Percentiles rank a stretch among this genome's conserved stretches.
These are phyloP conservation scores for Anthophora plumipes DNA, from an alignment of 2,888 invertebrate genomes.

Conservation along the genomic window DNA sequence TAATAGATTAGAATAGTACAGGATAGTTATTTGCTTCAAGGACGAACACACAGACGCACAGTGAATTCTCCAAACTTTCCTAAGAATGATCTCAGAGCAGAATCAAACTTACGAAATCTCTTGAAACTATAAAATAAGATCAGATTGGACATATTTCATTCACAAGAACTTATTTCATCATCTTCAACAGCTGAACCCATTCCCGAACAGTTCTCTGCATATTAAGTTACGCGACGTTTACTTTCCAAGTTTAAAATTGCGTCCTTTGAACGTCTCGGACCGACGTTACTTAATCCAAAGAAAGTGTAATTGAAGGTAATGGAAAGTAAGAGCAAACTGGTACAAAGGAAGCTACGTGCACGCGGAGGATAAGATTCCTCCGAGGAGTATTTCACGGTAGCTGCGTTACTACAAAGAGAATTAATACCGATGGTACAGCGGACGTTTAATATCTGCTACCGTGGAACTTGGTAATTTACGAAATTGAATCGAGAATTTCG, in stretches of 20 bases:
- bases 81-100: too few relatives aligned
- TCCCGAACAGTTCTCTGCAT: too few relatives aligned
- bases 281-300: not conserved
- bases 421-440: conserved; percentile 9
- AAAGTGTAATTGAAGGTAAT: not conserved
- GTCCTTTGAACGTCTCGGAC: not conserved
- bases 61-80: too few relatives aligned
- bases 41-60: too few relatives aligned
- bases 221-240: too few relatives aligned
- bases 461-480: conserved; percentile 18
- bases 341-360: not conserved
- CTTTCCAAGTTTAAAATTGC: not conserved
- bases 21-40: too few relatives aligned
- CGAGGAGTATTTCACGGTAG: conserved; percentile 8
- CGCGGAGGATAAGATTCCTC: not conserved
- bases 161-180: too few relatives aligned
- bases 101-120: too few relatives aligned
- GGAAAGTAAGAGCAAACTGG: not conserved
- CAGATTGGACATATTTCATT: too few relatives aligned
- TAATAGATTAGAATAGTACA: too few relatives aligned
- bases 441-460: conserved; percentile 11
- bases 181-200: too few relatives aligned
- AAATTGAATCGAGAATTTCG: conserved; percentile 18
- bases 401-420: conserved; percentile 13
- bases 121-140: too few relatives aligned